Conservation (phyloP, 2,797 vertebrate genomes). For the Phyllotis vaccarum region DNA sequence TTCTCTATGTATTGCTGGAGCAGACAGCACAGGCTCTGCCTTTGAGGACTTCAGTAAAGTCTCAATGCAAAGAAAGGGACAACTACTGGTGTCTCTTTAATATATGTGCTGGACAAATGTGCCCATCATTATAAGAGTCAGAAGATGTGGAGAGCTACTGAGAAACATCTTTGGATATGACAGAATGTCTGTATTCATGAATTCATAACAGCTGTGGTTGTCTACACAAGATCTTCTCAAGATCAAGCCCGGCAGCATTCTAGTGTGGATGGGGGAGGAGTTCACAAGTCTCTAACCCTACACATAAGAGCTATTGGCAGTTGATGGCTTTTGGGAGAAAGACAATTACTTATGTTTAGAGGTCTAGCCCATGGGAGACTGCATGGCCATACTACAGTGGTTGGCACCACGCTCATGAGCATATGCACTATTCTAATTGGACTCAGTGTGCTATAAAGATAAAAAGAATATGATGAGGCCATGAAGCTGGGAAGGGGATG, state of each 20-base stretch:
- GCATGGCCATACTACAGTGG: not conserved
- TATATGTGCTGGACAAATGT: not conserved
- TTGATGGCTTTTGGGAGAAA: not conserved
- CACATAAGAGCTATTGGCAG: not conserved
- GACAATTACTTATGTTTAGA: not conserved
- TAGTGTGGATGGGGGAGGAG: not conserved
- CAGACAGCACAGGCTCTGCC: not conserved
- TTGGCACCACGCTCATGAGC: not conserved
- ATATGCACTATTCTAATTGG: not conserved
- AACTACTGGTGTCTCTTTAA: not conserved
- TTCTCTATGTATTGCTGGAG: not conserved
- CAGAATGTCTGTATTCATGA: not conserved
- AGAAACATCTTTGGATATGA: not conserved
- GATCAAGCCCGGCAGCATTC: not conserved
- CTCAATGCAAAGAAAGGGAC: constrained; percentile 15
- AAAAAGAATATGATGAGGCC: not conserved
- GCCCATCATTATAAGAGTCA: not conserved
- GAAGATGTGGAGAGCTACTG: not conserved
- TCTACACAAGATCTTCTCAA: not conserved
- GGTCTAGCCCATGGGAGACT: not conserved
- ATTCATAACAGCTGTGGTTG: not conserved
- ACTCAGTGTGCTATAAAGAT: not conserved
- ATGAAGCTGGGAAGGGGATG: not conserved
- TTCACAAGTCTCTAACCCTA: not conserved
- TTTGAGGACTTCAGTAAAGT: not conserved